Percentiles rank a stretch among this genome's conserved stretches.
Conservation (phyloP, 2,113 vertebrate genomes). For the Aspiorhynchus laticeps region DNA sequence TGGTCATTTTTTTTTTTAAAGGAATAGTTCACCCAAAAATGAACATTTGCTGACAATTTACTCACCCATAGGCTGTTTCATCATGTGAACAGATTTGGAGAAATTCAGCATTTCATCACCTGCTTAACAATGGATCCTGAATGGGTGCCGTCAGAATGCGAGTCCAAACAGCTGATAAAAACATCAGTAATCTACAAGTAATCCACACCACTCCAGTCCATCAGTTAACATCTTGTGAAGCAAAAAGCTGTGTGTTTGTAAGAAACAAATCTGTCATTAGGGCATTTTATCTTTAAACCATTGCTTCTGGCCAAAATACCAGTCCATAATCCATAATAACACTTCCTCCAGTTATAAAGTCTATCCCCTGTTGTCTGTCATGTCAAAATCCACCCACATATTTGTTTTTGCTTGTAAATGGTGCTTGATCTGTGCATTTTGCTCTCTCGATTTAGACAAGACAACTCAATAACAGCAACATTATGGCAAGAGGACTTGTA, state of each 20-base stretch:
- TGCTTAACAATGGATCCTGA: too few relatives aligned
- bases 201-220: background rate
- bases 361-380: too few relatives aligned
- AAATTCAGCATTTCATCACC: too few relatives aligned
- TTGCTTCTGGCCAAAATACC: too few relatives aligned
- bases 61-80: background rate
- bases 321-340: too few relatives aligned
- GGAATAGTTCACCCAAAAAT: background rate
- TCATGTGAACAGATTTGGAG: background rate
- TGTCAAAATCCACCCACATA: too few relatives aligned
- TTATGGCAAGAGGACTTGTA: too few relatives aligned
- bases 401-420: too few relatives aligned
- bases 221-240: background rate
- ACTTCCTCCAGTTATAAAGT: too few relatives aligned
- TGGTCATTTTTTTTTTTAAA: background rate
- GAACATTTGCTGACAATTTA: background rate
- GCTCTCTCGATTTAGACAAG: too few relatives aligned
- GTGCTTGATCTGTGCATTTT: too few relatives aligned
- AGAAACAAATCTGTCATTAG: background rate
- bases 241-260: background rate
- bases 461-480: too few relatives aligned
- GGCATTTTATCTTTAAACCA: background rate
- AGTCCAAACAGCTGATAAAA: background rate
- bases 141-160: background rate
- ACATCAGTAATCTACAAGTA: background rate